Evolutionary conservation across 2,888 invertebrate species (phyloP).

Genomic region (Chaetogeoica ovagalla): DNA sequence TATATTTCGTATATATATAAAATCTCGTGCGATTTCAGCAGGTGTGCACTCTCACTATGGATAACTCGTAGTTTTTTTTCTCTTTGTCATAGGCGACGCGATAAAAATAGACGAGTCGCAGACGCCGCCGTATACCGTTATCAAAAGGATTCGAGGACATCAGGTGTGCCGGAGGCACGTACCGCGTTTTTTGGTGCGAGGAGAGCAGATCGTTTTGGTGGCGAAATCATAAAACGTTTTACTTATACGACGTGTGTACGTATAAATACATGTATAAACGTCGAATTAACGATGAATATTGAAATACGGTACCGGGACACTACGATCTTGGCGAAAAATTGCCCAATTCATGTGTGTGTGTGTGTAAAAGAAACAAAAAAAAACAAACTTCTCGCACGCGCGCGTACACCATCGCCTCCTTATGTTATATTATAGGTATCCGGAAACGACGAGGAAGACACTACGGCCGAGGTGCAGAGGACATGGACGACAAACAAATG

Average conservation of each 20-base stretch:
- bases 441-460: not conserved
- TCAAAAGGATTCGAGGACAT: slow-evolving; percentile 66
- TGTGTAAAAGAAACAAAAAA: not conserved
- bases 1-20: too few relatives aligned
- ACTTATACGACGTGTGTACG: too few relatives aligned
- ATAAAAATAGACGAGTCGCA: slow-evolving; percentile 61
- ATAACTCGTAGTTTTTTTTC: not conserved
- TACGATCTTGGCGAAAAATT: not conserved
- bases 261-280: too few relatives aligned
- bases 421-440: not conserved
- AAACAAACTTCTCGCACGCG: not conserved
- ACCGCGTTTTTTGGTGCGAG: slow-evolving; percentile 72
- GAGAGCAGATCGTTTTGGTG: slow-evolving; percentile 74
- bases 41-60: too few relatives aligned
- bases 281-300: too few relatives aligned
- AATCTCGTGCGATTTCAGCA: too few relatives aligned
- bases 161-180: slow-evolving; percentile 72
- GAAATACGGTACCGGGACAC: too few relatives aligned
- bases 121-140: slow-evolving; percentile 59
- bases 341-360: too few relatives aligned
- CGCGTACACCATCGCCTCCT: too few relatives aligned
- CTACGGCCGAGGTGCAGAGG: too few relatives aligned
- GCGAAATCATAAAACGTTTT: slow-evolving; percentile 16
- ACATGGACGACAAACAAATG: slow-evolving; percentile 11
- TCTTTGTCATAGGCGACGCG: slow-evolving; percentile 23